These are phyloP conservation scores for Copsychus sechellarum DNA, from an alignment of 2,113 vertebrate species.

Conservation along the genomic window DNA sequence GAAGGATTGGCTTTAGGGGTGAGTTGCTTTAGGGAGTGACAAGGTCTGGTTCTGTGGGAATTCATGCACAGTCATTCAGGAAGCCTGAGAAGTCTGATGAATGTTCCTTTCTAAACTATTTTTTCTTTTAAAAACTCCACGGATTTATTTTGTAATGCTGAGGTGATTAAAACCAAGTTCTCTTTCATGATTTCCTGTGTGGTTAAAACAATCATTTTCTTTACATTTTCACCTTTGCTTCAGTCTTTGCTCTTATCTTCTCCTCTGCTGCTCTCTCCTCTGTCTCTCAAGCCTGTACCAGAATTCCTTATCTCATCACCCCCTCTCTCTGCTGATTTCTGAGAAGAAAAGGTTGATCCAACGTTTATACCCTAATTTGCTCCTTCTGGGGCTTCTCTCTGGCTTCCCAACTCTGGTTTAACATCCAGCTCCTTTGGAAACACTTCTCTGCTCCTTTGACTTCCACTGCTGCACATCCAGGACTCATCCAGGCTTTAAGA, in stretches of 20 bases:
- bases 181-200: not conserved
- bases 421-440: not conserved
- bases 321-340: not conserved
- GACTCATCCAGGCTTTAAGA: not conserved
- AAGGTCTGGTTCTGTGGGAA: not conserved
- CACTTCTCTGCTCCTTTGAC: not conserved
- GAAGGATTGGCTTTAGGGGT: not conserved
- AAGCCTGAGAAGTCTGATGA: not conserved
- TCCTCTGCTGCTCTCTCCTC: not conserved
- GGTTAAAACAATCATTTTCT: not conserved
- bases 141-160: not conserved
- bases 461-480: not conserved
- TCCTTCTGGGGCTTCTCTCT: not conserved
- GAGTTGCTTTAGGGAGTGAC: not conserved
- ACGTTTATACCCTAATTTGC: not conserved
- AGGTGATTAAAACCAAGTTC: not conserved
- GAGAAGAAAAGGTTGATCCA: not conserved
- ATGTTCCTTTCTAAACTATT: not conserved
- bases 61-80: not conserved
- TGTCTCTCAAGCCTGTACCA: not conserved
- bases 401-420: not conserved
- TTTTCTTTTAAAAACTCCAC: not conserved
- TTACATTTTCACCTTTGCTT: not conserved
- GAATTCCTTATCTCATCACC: constrained; percentile 23
- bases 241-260: not conserved